A percentile compares a stretch with the other conserved stretches of the same genome.
These are phyloP conservation scores for Reinhardtius hippoglossoides DNA, from an alignment of 2,113 vertebrate species.

Conservation along the genomic window DNA sequence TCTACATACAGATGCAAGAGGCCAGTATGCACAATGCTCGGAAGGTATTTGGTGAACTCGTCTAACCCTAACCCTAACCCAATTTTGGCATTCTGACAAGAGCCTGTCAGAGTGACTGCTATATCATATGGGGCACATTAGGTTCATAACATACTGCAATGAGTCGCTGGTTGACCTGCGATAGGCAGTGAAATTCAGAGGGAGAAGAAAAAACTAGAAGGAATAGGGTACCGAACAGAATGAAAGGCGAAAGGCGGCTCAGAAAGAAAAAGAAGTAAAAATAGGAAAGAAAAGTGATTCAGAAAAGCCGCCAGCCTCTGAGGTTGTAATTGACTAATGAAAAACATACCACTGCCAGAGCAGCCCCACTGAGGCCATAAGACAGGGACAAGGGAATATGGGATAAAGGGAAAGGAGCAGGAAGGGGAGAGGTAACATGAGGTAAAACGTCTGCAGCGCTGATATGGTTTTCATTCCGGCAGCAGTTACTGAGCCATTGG, in stretches of 20 bases:
- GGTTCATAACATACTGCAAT: conserved; percentile 6
- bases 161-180: conserved; percentile 19
- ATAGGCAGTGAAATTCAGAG: conserved; percentile 14
- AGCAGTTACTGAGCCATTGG: conserved; percentile 45
- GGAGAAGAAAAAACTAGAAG: neutral
- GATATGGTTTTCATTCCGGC: conserved; percentile 56
- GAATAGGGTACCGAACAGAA: conserved; percentile 3
- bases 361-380: conserved; percentile 17
- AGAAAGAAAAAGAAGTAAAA: conserved; percentile 23
- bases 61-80: too few relatives aligned
- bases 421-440: conserved; percentile 42
- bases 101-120: conserved; percentile 10
- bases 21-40: neutral
- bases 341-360: conserved; percentile 32
- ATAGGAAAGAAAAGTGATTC: conserved; percentile 14
- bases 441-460: conserved; percentile 46
- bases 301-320: conserved; percentile 32
- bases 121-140: neutral
- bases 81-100: conserved; percentile 22
- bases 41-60: conserved; percentile 29
- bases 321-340: conserved; percentile 54
- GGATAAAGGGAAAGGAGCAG: conserved; percentile 8
- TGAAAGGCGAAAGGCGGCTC: conserved; percentile 1
- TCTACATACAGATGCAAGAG: conserved; percentile 40
- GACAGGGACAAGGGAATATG: neutral